These are phyloP conservation scores for Vulpes ferrilata DNA, from an alignment of 2,113 vertebrate species.

Conservation along the genomic window DNA sequence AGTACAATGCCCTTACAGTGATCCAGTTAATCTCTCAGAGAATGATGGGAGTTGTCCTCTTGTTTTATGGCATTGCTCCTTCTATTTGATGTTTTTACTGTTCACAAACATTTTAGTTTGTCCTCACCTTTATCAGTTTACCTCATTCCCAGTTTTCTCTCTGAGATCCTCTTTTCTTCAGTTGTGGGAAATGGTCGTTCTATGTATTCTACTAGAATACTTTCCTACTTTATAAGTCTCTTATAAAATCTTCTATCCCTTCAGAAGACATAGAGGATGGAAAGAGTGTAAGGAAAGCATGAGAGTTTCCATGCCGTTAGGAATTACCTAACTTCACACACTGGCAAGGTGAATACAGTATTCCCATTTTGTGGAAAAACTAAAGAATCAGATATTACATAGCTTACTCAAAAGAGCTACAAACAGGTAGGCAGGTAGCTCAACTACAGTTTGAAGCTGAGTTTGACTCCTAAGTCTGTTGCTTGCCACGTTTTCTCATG, in stretches of 20 bases:
- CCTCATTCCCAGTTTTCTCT: background rate
- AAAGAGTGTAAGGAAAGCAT: background rate
- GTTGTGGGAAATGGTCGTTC: background rate
- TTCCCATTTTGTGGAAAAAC: background rate
- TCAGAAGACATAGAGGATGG: background rate
- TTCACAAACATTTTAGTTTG: background rate
- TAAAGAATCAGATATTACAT: background rate
- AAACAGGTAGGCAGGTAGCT: background rate
- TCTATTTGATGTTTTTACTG: background rate
- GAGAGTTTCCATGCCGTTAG: background rate
- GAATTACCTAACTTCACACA: background rate
- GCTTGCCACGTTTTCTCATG: background rate
- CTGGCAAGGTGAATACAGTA: background rate
- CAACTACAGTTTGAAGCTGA: background rate
- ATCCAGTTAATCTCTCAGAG: background rate
- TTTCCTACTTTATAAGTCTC: background rate
- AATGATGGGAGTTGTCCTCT: background rate
- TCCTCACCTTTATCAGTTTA: background rate
- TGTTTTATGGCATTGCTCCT: background rate
- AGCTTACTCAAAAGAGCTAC: background rate
- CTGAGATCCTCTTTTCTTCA: background rate
- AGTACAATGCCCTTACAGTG: background rate
- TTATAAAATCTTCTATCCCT: background rate
- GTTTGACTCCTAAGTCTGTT: background rate
- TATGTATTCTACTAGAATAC: background rate